Evolutionary conservation across 2,888 invertebrate species (phyloP).

Genomic region (Eupeodes latifasciatus): DNA sequence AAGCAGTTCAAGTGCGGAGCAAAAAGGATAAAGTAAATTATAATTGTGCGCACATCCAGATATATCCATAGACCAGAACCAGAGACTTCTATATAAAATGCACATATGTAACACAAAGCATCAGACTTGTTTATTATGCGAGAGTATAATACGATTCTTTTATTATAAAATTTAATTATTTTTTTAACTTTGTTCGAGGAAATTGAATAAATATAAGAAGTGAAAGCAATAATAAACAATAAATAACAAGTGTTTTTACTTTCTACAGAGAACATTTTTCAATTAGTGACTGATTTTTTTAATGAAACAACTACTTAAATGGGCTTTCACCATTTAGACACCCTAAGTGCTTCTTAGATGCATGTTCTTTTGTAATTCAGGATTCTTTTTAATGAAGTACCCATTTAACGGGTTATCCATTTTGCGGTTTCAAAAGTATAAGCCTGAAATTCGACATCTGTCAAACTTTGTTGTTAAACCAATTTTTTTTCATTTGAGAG

Average conservation of each 20-base stretch:
- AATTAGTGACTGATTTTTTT: not conserved
- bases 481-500: no score
- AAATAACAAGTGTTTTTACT: not conserved
- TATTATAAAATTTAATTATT: conserved; percentile 19
- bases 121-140: not conserved
- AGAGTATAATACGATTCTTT: not conserved
- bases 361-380: no score
- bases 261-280: not conserved
- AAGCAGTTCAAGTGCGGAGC: not conserved
- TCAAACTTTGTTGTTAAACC: no score
- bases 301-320: not conserved
- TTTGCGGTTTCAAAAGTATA: no score
- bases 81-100: no score
- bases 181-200: not conserved
- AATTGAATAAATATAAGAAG: not conserved
- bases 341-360: no score
- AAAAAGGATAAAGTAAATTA: conserved; percentile 7
- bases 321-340: no score
- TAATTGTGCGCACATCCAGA: not conserved
- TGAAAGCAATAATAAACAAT: not conserved
- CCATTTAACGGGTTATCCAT: no score
- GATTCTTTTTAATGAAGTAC: no score
- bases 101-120: conserved; percentile 5
- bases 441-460: no score
- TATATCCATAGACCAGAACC: not conserved